phyloP scores from a whole-genome alignment of 2,113 vertebrate species.

The Neodontobutis hainanensis region DNA sequence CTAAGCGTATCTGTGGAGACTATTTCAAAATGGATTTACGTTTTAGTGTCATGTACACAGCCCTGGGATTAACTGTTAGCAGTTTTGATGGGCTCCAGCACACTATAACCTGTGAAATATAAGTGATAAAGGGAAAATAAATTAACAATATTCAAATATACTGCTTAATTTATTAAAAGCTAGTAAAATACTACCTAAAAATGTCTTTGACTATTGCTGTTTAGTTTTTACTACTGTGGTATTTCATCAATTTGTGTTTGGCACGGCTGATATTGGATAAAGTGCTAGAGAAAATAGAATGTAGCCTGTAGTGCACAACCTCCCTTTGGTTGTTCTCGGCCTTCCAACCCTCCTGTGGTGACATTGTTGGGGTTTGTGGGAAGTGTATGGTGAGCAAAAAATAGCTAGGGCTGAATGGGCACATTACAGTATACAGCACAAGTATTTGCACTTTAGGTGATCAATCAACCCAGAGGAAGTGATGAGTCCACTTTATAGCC shows the following conservation, averaged over 20 bases:
- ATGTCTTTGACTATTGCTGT: neutral
- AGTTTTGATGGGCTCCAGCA: neutral
- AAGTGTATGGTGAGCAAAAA: constrained; percentile 44
- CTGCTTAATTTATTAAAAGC: neutral
- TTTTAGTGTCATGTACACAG: neutral
- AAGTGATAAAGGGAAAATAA: neutral
- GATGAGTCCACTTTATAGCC: constrained; percentile 59
- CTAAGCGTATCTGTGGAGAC: no score
- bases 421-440: constrained; percentile 44
- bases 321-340: constrained; percentile 44
- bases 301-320: constrained; percentile 17
- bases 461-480: constrained; percentile 67
- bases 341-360: constrained; percentile 34
- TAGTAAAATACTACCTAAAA: neutral
- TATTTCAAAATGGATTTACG: neutral
- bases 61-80: neutral
- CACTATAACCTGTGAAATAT: neutral
- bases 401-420: constrained; percentile 47
- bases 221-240: neutral
- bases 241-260: constrained; percentile 2
- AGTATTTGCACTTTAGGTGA: constrained; percentile 61
- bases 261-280: constrained; percentile 12
- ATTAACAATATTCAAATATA: neutral
- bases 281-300: constrained; percentile 23
- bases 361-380: constrained; percentile 31